Base-by-base conservation (phyloP, 2,797 vertebrate species). In the Nannoperca australis region DNA sequence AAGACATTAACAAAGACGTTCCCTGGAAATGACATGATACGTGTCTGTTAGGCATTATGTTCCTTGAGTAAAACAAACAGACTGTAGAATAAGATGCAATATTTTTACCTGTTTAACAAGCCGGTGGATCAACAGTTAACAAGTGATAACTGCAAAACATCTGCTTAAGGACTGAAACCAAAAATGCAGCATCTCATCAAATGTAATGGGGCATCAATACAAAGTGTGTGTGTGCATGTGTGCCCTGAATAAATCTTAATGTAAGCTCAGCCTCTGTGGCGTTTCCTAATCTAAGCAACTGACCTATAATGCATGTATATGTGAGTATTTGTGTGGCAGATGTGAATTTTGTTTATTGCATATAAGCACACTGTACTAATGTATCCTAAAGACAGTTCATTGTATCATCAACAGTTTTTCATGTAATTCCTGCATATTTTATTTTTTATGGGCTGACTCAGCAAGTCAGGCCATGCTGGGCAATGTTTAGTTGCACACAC, bases 401-500 rank as follows among this genome's bases (percentile, higher is more conserved):
- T 42, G 18, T 15, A 68, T 47, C 20, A 32, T 38, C 13, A 79
- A 53, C 40, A 72, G 40, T 51, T 54, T 71, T 0, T 69, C 22
- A 22, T 69, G 17, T 11, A 47, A 27, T 70, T 34, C 45, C 4
- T 17, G 2, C 15, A 58, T 45, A 17, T 54, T 59, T 67, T 34
- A 49, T 63, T 47, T 42, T 81, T n/a, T n/a, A 4, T 7, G 1
- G 65, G 55, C 59, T 85, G 84, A 90, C 83, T 81, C 69, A 83
- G 83, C 68, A 81, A 15, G 34, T 58, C 55, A 18, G 51, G 36
- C 22, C 12, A 15, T 56, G 64, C 65, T 65, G 49, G 14, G 32
- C 58, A n/a, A 5, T n/a, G n/a, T n/a, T n/a, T n/a, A n/a, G n/a
- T n/a, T n/a, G n/a, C n/a, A n/a, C n/a, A n/a, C n/a, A n/a, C n/a